A percentile compares a stretch with the other conserved stretches of the same genome.
These are phyloP conservation scores for Drosophila melanica DNA, from an alignment of 1,140 invertebrate genomes.

Conservation along the genomic window DNA sequence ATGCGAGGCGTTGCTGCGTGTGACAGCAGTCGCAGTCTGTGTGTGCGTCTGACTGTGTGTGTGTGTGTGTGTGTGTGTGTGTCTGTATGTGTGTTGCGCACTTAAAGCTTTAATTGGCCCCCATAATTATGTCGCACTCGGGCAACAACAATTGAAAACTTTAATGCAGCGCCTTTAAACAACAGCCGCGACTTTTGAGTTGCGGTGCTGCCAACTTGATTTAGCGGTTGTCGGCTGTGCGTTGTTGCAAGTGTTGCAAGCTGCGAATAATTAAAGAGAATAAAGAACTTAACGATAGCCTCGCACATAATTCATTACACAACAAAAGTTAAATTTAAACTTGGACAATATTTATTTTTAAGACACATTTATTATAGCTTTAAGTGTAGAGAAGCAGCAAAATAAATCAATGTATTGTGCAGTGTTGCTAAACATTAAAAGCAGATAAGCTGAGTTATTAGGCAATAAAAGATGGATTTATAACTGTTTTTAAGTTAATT, in stretches of 20 bases:
- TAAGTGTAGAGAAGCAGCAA: too few relatives aligned
- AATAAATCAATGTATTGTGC: too few relatives aligned
- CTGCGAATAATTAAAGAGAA: too few relatives aligned
- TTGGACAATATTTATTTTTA: too few relatives aligned
- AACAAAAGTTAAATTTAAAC: too few relatives aligned
- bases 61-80: neutral
- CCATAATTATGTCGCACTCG: constrained; percentile 56
- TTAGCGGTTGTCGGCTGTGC: neutral
- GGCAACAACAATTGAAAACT: constrained; percentile 24
- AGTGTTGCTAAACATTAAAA: too few relatives aligned
- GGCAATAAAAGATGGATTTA: too few relatives aligned
- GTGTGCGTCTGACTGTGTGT: constrained; percentile 15
- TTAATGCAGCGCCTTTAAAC: constrained; percentile 52
- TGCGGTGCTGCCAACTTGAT: neutral
- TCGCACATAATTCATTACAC: too few relatives aligned
- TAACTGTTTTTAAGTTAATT: too few relatives aligned
- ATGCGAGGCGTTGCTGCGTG: constrained; percentile 65
- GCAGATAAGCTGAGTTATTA: too few relatives aligned
- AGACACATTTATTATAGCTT: too few relatives aligned
- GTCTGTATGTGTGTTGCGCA: neutral
- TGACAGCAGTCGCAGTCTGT: constrained; percentile 46
- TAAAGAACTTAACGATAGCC: too few relatives aligned
- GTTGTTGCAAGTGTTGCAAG: neutral
- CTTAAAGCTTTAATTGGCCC: constrained; percentile 47
- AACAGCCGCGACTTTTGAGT: neutral